Evolutionary conservation across 2,113 vertebrate genomes (phyloP), one percentile per base, ranked within the genome.

Genomic region (Bungarus multicinctus): DNA sequence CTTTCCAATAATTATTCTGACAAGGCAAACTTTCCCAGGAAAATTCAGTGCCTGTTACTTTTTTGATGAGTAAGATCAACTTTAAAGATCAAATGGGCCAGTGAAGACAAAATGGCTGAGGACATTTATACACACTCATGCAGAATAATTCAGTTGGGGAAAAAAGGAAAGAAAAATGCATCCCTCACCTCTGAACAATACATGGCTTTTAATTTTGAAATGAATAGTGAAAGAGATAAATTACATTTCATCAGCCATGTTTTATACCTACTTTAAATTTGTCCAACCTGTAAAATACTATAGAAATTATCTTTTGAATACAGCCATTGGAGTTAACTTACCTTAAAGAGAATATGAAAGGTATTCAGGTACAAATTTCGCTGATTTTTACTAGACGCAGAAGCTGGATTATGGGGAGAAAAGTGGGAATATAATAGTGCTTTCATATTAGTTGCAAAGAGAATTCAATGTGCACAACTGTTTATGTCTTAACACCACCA

Each of bases 401-500:
- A 96, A 94, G 14, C 4, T 92, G 94, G 88, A 93, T 52, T 64
- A 43, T 9, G 87, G 93, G 92, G 88, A 27, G 85, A 52, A 94
- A 50, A 93, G 87, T 54, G 45, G 93, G 11, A 93, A n/a, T 87
- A 39, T 60, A 87, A 39, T 7, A 45, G 10, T 90, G 4, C 88
- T 96, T 96, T 85, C 30, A 90, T 39, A 97, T 96, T 58, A 94
- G 88, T 93, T 92, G 95, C 11, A 1, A 50, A 18, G 2, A 89
- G 94, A 95, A 94, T 96, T 94, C 53, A 89, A 94, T 95, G 95
- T 97, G 94, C 52, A 64, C 60, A 94, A 86, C 95, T 95, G 85
- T 94, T 94, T 88, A 90, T 95, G 94, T 95, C 96, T 94, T 94
- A 94, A 95, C 95, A 86, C 10, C n/a, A 87, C 39, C 85, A 89